Evolutionary conservation across 2,797 vertebrate species (phyloP).

Genomic region (Philypnodon macrostomus): DNA sequence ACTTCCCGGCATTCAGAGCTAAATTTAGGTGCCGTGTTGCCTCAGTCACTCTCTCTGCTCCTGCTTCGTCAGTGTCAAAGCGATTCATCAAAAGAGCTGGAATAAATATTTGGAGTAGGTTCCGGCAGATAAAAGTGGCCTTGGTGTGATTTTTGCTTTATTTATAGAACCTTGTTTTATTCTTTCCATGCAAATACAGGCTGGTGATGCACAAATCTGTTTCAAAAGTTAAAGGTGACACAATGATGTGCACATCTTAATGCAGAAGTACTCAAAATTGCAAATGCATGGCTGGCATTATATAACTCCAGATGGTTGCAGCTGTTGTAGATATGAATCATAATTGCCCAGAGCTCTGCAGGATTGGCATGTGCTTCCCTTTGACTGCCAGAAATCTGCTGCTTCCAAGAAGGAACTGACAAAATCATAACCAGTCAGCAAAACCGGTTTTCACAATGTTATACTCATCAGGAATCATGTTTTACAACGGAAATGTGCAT

Average conservation of each 20-base stretch:
- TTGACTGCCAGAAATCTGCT: too few relatives aligned
- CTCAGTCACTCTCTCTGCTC: conserved; percentile 16
- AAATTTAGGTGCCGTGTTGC: conserved; percentile 44
- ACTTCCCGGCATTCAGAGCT: conserved; percentile 49
- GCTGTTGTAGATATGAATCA: conserved; percentile 32
- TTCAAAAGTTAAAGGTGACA: background rate
- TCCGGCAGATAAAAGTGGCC: background rate
- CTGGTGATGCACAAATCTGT: background rate
- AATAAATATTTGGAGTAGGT: background rate
- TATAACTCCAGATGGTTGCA: conserved; percentile 34
- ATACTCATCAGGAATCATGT: background rate
- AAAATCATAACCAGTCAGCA: conserved; percentile 48
- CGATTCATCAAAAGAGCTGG: conserved; percentile 12
- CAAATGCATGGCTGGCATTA: conserved; percentile 16
- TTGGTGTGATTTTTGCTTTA: background rate
- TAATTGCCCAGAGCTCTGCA: conserved; percentile 33
- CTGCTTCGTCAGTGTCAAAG: background rate
- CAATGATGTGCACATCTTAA: conserved; percentile 1
- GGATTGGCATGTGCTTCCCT: conserved; percentile 31
- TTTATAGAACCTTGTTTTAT: background rate
- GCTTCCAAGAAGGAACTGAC: conserved; percentile 28
- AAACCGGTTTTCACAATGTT: conserved; percentile 21
- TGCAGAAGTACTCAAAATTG: conserved; percentile 33
- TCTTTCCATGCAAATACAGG: background rate
- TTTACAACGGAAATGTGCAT: background rate